Base-by-base conservation (phyloP, 2,888 invertebrate genomes). In the Empis livida region DNA sequence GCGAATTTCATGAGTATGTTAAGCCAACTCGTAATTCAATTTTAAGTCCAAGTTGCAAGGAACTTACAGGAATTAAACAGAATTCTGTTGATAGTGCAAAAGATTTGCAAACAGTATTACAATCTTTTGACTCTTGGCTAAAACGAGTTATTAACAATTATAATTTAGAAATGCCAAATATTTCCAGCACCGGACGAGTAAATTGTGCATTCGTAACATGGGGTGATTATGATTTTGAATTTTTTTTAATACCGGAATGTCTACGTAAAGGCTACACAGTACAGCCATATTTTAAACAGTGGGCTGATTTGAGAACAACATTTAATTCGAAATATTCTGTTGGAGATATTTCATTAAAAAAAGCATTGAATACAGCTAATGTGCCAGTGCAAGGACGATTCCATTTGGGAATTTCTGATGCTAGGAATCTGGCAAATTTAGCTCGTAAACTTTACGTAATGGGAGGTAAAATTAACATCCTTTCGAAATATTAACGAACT, bases 191-290 rank as follows among this genome's bases (percentile, higher is more conserved):
- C 62, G 61, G 75, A 52, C 55, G 61, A 46, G 70, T 68, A 49
- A 70, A 68, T 54, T 72, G 71, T 54, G 69, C 68, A 5, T 71
- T 73, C 55, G 73, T 75, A 41, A 78, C 78, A 30, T 79, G 79
- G 79, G 71, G 73, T 51, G 77, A 79, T 62, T 79, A 78, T 78
- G 79, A 80, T 63, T 70, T 80, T 43, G 73, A 73, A 9, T 71
- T 71, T 17, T 79, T 77, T 54, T 61, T 80, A 27, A 66, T 70
- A 44, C 73, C 75, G 55, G 79, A 80, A 60, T 75, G 76, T 54
- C 65, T 62, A 40, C 65, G 79, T n/a, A 80, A 80, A 60, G 65
- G 71, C 32, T 62, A 80, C 44, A 61, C 63, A 42, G 73, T 72
- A 55, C 70, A 73, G 10, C 60, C 67, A 13, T 70, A 72, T 50